Conservation (phyloP, 2,113 vertebrate genomes). For the Chaenogobius annularis region DNA sequence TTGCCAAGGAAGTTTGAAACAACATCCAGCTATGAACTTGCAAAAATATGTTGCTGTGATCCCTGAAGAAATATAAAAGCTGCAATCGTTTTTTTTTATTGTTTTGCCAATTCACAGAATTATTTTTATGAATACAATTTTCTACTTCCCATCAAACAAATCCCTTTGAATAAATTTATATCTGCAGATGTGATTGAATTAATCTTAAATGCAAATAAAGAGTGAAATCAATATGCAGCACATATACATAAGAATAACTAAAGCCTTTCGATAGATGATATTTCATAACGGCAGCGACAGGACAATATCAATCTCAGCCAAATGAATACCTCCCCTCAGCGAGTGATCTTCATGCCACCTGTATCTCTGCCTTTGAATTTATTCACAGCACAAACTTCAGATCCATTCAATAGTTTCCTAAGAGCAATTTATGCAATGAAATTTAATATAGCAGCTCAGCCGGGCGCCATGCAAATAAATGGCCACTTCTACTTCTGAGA, state of each 20-base stretch:
- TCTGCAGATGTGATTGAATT: slow-evolving; percentile 4
- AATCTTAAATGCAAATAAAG: background rate
- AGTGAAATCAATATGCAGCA: background rate
- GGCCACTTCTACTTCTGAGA: slow-evolving; percentile 54
- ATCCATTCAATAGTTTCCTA: slow-evolving; percentile 59
- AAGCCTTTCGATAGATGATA: slow-evolving; percentile 27
- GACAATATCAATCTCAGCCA: slow-evolving; percentile 41
- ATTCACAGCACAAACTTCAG: slow-evolving; percentile 51
- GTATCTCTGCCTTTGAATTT: slow-evolving; percentile 27
- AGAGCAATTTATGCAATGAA: slow-evolving; percentile 68
- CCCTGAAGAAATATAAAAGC: background rate
- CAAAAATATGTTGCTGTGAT: background rate
- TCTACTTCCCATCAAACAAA: slow-evolving; percentile 14
- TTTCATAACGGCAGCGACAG: slow-evolving; percentile 28
- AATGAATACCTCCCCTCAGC: slow-evolving; percentile 48
- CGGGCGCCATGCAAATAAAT: slow-evolving; percentile 65
- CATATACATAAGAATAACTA: slow-evolving; percentile 12
- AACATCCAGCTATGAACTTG: background rate
- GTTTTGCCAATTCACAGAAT: background rate
- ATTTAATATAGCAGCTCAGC: slow-evolving; percentile 65
- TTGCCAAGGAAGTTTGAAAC: background rate
- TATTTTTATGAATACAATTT: background rate
- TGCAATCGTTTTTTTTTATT: background rate
- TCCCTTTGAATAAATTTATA: background rate
- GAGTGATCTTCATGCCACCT: slow-evolving; percentile 36